Base-by-base conservation (phyloP, 2,888 invertebrate species). In the Andrena dorsata region DNA sequence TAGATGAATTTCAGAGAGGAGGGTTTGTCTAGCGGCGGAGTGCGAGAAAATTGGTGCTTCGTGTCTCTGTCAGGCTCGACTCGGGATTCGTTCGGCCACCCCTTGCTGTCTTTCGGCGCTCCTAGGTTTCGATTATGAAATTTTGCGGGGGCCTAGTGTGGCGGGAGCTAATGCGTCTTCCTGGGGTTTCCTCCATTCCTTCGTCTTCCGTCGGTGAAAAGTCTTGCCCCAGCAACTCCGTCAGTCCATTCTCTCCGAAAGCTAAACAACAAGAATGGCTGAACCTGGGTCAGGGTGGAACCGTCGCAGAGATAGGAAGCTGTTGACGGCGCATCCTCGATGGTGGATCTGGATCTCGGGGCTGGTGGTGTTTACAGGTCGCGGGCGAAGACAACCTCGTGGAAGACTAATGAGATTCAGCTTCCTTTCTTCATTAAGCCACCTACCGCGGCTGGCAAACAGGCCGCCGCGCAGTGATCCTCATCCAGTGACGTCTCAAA, bases 381-480 rank as follows among this genome's bases (percentile, higher is more conserved):
- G 78, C 68, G 69, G 23, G 56, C 41, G 81, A 83, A 82, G 82
- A 68, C 82, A 79, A 63, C 30, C 73, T 76, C 80, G 77, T 77
- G 79, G 79, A 80, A 82, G 85, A 85, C 80, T 88, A 89, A 89
- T 87, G 88, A 89, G 83, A 87, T 87, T 88, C 88, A 83, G 80
- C 85, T 88, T 87, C 87, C 84, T 86, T 88, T 87, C 87, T 83
- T 85, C 85, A 83, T 87, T 85, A 82, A 83, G 78, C 77, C 85
- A 83, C 83, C 82, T 82, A 87, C 84, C 58, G 75, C 26, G 65
- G 47, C 76, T 74, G 60, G 65, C 72, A 60, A 77, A 68, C 76
- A 75, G 35, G 71, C 56, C 26, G 61, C 26, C 82, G 58, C 32
- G 61, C 85, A 83, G 82, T 66, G 85, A 74, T 82, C 61, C 82